Evolutionary conservation across 2,888 invertebrate genomes (phyloP).

Genomic region (Dasypogon diadema): DNA sequence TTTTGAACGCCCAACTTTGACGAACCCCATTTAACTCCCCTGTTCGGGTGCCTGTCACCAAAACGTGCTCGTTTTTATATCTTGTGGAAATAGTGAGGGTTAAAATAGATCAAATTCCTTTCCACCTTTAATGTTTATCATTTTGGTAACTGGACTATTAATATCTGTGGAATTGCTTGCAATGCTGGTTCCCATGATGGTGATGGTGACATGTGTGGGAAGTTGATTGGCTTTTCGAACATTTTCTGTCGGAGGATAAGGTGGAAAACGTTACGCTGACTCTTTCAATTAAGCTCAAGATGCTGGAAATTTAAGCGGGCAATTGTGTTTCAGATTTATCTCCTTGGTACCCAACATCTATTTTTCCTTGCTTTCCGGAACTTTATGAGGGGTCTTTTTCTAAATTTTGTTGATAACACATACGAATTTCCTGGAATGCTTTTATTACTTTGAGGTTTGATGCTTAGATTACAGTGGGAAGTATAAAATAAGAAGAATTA

Average conservation of each 20-base stretch:
- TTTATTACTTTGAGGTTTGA: too few relatives aligned
- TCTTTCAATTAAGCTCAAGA: slow-evolving; percentile 39
- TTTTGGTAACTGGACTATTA: slow-evolving; percentile 42
- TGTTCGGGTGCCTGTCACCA: slow-evolving; percentile 47
- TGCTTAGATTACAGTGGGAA: too few relatives aligned
- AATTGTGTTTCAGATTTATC: slow-evolving; percentile 22
- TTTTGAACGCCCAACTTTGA: slow-evolving; percentile 29
- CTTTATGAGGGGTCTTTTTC: too few relatives aligned
- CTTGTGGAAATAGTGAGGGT: slow-evolving; percentile 9
- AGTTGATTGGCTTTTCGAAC: slow-evolving; percentile 29
- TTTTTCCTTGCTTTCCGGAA: not conserved
- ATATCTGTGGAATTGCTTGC: slow-evolving; percentile 4
- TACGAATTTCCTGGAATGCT: too few relatives aligned
- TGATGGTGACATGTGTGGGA: slow-evolving; percentile 41
- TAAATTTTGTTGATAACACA: too few relatives aligned
- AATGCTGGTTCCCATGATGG: slow-evolving; percentile 14
- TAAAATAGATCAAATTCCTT: slow-evolving; percentile 48
- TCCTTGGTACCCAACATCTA: slow-evolving; percentile 4
- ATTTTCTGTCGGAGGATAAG: not conserved
- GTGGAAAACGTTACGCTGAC: not conserved
- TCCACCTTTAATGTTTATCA: slow-evolving; percentile 45
- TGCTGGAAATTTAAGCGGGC: slow-evolving; percentile 29
- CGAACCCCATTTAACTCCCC: slow-evolving; percentile 1
- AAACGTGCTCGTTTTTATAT: slow-evolving; percentile 50
- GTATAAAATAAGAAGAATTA: too few relatives aligned